Percentiles rank a stretch among this genome's conserved stretches.
These are phyloP conservation scores for Phlogophora meticulosa DNA, from an alignment of 2,888 invertebrate genomes.

Conservation along the genomic window DNA sequence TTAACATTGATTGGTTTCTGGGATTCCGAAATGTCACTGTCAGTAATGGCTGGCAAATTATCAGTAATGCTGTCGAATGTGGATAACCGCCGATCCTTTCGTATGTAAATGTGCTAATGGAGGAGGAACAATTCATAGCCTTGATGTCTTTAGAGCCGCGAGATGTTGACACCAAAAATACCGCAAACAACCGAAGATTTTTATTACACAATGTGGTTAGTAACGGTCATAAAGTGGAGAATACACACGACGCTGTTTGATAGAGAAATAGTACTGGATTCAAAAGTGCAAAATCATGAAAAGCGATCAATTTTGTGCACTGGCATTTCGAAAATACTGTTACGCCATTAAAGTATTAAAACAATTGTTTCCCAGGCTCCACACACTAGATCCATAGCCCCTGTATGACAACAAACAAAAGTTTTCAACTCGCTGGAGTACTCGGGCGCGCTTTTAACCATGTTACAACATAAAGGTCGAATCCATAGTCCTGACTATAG, in stretches of 20 bases:
- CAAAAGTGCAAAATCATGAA: neutral
- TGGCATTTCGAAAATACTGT: neutral
- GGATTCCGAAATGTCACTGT: slow-evolving; percentile 3
- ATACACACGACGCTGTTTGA: neutral
- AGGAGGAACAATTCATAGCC: slow-evolving; percentile 32
- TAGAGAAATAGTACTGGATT: neutral
- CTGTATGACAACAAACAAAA: slow-evolving; percentile 18
- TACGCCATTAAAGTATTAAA: neutral
- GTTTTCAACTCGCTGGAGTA: slow-evolving; percentile 1
- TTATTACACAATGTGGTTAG: neutral
- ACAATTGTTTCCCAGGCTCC: neutral
- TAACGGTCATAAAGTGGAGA: neutral
- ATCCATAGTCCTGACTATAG: slow-evolving; percentile 32
- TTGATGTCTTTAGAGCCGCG: neutral
- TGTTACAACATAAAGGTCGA: slow-evolving; percentile 29
- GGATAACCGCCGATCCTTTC: slow-evolving; percentile 13
- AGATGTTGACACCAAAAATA: neutral
- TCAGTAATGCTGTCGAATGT: slow-evolving; percentile 11
- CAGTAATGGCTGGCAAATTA: slow-evolving; percentile 27
- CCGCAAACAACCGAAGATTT: neutral
- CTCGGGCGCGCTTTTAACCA: slow-evolving; percentile 27
- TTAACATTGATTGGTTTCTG: slow-evolving; percentile 1
- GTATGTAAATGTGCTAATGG: slow-evolving; percentile 43
- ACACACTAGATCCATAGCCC: slow-evolving; percentile 3
- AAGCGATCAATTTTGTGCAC: neutral